phyloP scores from a whole-genome alignment of 35 echinoderm and acorn worm species.

The Ptychodera flava region DNA sequence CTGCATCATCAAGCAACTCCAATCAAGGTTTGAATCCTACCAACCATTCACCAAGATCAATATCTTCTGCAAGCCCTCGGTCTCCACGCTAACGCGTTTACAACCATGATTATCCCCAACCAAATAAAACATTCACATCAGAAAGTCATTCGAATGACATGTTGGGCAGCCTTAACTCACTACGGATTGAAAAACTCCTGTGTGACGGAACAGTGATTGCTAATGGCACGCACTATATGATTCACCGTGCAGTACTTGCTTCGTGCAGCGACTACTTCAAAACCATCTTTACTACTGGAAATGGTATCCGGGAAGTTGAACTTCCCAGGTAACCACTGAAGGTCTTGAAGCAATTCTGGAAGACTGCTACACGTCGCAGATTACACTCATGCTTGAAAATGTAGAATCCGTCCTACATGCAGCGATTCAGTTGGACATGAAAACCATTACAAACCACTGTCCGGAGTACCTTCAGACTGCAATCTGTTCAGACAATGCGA shows the following conservation, averaged over 20 bases:
- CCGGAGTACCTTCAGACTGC: conserved; percentile 45
- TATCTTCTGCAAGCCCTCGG: neutral
- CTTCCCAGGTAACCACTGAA: conserved; percentile 38
- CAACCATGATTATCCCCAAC: conserved; percentile 30
- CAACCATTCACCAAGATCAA: neutral
- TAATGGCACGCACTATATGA: conserved; percentile 51
- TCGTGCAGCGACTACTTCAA: conserved; percentile 93
- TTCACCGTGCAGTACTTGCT: conserved; percentile 70
- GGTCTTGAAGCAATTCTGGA: conserved; percentile 67
- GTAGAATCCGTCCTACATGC: conserved; percentile 49
- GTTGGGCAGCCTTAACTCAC: conserved; percentile 39
- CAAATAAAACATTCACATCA: conserved; percentile 46
- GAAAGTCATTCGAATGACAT: conserved; percentile 52
- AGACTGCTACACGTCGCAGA: conserved; percentile 78
- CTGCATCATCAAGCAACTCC: neutral
- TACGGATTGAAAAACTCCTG: conserved; percentile 60
- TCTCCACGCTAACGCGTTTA: neutral
- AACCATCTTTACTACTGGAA: conserved; percentile 54
- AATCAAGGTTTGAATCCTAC: neutral
- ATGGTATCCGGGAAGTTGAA: conserved; percentile 62
- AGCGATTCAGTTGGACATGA: conserved; percentile 58
- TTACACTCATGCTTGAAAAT: conserved; percentile 58
- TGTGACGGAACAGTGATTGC: conserved; percentile 83
- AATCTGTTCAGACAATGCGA: conserved; percentile 59
- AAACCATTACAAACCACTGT: conserved; percentile 48